These are phyloP conservation scores for Halocynthia roretzi DNA, from an alignment of 23 tunicate species.

Conservation along the genomic window DNA sequence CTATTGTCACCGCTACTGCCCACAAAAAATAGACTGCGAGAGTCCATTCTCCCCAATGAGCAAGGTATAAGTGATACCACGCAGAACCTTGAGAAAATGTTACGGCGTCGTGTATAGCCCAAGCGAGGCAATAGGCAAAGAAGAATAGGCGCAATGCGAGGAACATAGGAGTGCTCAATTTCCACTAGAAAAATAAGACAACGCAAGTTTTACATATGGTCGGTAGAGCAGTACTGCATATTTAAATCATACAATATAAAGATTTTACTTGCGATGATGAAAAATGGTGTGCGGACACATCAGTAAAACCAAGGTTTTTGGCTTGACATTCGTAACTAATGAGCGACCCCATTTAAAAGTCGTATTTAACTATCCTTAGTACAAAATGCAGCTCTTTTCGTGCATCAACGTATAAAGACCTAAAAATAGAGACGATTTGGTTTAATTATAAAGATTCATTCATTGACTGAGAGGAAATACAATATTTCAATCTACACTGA, in stretches of 20 bases:
- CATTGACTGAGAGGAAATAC: too few species aligned
- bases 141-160: too few species aligned
- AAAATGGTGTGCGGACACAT: slow-evolving; percentile 30
- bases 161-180: too few species aligned
- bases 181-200: background rate
- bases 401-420: background rate
- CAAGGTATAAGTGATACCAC: too few species aligned
- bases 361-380: background rate
- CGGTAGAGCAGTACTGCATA: too few species aligned
- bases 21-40: slow-evolving; percentile 49
- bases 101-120: too few species aligned
- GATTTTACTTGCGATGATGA: slow-evolving; percentile 52
- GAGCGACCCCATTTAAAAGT: slow-evolving; percentile 31
- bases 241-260: too few species aligned
- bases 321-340: slow-evolving; percentile 45
- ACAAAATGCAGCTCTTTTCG: background rate
- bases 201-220: background rate
- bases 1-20: slow-evolving; percentile 23
- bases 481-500: too few species aligned
- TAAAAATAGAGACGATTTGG: too few species aligned
- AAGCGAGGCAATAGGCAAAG: too few species aligned
- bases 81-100: too few species aligned
- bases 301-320: slow-evolving; percentile 43
- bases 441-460: too few species aligned
- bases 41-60: slow-evolving; percentile 79